Conservation (phyloP, 2,113 vertebrate genomes). For the Heterocephalus glaber region DNA sequence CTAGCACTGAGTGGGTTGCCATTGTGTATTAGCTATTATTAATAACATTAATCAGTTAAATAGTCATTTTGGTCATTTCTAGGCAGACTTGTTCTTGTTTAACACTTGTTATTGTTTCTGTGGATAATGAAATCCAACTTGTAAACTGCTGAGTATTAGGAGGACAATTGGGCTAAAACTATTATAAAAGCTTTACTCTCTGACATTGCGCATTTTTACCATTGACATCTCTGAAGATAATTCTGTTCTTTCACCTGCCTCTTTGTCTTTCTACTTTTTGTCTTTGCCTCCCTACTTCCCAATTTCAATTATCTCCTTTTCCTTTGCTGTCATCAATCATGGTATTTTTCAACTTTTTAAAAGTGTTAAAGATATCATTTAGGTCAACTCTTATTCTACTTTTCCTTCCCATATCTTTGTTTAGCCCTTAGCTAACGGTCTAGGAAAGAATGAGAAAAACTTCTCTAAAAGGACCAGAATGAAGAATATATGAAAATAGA, state of each 20-base stretch:
- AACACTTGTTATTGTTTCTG: neutral
- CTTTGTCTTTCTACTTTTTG: neutral
- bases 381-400: constrained; percentile 12
- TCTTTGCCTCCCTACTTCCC: neutral
- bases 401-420: neutral
- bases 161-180: neutral
- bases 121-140: neutral
- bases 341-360: constrained; percentile 11
- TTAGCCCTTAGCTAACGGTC: neutral
- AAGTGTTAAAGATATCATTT: constrained; percentile 18
- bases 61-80: neutral
- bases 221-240: neutral
- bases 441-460: neutral
- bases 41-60: neutral
- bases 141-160: neutral
- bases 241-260: neutral
- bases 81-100: neutral
- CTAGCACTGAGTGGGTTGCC: neutral
- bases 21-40: neutral
- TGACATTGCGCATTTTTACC: neutral
- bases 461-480: neutral
- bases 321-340: constrained; percentile 9
- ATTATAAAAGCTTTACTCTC: neutral
- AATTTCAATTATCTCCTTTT: neutral
- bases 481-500: neutral